phyloP scores from a whole-genome alignment of 2,888 invertebrate genomes.

The Nephrocerus scutellatus region DNA sequence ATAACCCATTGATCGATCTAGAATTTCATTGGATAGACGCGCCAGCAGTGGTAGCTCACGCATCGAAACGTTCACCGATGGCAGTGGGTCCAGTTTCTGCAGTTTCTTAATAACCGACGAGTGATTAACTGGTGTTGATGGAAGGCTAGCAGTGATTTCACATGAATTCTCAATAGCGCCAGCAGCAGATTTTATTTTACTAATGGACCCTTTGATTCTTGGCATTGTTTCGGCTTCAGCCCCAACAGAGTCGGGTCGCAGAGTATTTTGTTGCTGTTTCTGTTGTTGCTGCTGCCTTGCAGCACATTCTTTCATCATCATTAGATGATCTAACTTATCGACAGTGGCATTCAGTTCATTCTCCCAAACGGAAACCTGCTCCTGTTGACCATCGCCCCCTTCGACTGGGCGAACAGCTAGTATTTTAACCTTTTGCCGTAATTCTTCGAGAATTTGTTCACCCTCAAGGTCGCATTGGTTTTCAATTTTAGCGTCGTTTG shows the following conservation, averaged over 20 bases:
- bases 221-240: constrained; percentile 30
- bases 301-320: constrained; percentile 57
- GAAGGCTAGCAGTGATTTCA: constrained; percentile 33
- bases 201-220: constrained; percentile 23
- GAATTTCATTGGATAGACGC: constrained; percentile 40
- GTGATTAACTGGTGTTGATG: constrained; percentile 41
- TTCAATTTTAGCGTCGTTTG: constrained; percentile 26
- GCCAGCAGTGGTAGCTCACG: constrained; percentile 44
- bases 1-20: constrained; percentile 27
- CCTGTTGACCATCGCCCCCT: constrained; percentile 62
- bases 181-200: constrained; percentile 21
- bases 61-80: constrained; percentile 47
- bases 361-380: constrained; percentile 61
- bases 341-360: constrained; percentile 68
- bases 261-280: constrained; percentile 22
- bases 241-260: constrained; percentile 36
- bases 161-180: constrained; percentile 8
- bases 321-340: constrained; percentile 66
- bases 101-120: constrained; percentile 38
- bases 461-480: constrained; percentile 29
- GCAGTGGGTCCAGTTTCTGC: constrained; percentile 43
- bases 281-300: constrained; percentile 27
- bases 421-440: constrained; percentile 63
- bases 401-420: constrained; percentile 68
- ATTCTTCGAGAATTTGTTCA: constrained; percentile 57